Evolutionary conservation across 2,888 invertebrate genomes (phyloP), one percentile per base, ranked within the genome.

Genomic region (Hirudinaria manillensis): DNA sequence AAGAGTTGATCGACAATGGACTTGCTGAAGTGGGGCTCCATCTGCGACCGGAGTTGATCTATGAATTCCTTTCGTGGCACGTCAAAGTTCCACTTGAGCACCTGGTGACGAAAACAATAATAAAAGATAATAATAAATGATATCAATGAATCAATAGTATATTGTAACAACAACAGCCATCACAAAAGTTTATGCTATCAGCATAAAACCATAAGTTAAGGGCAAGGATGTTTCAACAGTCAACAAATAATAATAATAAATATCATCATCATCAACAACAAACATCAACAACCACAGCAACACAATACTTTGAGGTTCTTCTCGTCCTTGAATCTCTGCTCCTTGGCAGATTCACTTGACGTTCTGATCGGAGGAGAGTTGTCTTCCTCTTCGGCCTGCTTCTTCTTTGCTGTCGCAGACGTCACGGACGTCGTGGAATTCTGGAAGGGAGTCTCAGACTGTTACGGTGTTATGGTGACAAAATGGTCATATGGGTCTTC

Each of bases 61-160:
- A 94, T 92, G 87, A 96, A 98, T 83, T 99, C 98, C 81, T 92
- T 92, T 36, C 94, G 89, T 0, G 98, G 96, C 0, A 92, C 90
- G 0, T 93, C 91, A 83, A 98, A 98, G 84, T 95, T 94, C 97
- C 97, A 97, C 84, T 93, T 94, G 29, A 97, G 87, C 2, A 87
- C 83, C 87, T 88, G 80, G 6, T 29, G 29, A 61, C 10, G 13
- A 16, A 38, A 38, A 6, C 4, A 51, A 29, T n/a, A 24, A 27
- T 7, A 24, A 74, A 70, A 38, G 21, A 29, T 21, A 32, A 27
- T 19, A 16, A 68, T 6, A 6, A 4, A 53, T 56, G 10, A 61
- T 56, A 27, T 3, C 27, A 6, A 56, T 56, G 27, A 56, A 56
- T 24, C n/a, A 56, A 3, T 24, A 56, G 27, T 4, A 7, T 24